Evolutionary conservation across 2,888 invertebrate genomes (phyloP).

Genomic region (Sepiola atlantica): DNA sequence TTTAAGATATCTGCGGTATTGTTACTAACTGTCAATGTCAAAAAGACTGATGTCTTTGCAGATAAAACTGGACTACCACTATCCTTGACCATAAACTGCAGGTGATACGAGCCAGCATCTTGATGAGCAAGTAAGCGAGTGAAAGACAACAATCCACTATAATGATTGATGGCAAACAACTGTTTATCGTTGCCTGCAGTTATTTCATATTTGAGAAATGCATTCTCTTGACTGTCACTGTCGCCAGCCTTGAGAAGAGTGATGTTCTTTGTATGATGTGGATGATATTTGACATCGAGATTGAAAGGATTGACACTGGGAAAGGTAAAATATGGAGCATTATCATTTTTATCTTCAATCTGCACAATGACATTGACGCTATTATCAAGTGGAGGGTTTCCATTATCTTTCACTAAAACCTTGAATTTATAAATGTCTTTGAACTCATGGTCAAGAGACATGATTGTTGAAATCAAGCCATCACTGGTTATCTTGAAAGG

Average conservation of each 20-base stretch:
- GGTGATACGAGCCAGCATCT: neutral
- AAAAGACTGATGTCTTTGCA: neutral
- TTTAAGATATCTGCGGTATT: neutral
- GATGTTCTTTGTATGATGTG: neutral
- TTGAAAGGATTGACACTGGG: neutral
- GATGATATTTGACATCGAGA: neutral
- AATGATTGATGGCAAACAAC: neutral
- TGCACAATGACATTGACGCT: neutral
- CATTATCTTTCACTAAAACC: neutral
- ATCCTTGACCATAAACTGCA: neutral
- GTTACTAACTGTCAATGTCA: neutral
- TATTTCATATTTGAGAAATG: neutral
- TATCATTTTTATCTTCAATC: constrained; percentile 2
- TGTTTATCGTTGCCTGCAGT: neutral
- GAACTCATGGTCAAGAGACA: neutral
- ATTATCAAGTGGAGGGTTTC: neutral
- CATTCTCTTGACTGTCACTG: neutral
- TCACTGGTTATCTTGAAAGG: neutral
- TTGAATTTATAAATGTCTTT: neutral
- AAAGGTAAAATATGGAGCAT: neutral
- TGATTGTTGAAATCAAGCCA: neutral
- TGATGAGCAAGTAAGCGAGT: neutral
- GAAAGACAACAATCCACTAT: neutral
- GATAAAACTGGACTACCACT: neutral
- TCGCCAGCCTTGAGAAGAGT: neutral